Base-by-base conservation (phyloP, 2,888 invertebrate species). In the Heteropelma amictum region DNA sequence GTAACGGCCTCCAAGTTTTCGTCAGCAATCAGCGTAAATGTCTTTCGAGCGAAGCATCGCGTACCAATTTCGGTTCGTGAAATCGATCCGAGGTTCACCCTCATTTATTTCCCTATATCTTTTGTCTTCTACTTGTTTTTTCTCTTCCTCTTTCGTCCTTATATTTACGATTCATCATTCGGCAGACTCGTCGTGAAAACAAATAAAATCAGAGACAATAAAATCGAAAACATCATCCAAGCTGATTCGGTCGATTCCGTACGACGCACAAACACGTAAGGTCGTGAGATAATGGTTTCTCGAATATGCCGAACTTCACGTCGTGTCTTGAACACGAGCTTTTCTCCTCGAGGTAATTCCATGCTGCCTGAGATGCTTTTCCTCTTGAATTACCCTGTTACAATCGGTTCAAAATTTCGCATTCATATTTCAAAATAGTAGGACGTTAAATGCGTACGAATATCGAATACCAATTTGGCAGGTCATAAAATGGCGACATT, bases 401-500 rank as follows among this genome's bases (percentile, higher is more conserved):
- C 45, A 47, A n/a, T n/a, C n/a, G n/a, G n/a, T n/a, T n/a, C n/a
- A n/a, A n/a, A n/a, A n/a, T n/a, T n/a, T n/a, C n/a, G n/a, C n/a
- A n/a, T n/a, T n/a, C 35, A 35, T 21, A 33, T 19, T 23, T 10
- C 26, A 49, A 5, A n/a, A 5, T 38, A 26, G 33, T 38, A 64
- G 28, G 26, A 19, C 38, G 38, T 38, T 58, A 49, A 58, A 68
- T 68, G 17, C 26, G n/a, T 45, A 21, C 33, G 49, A 49, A 58
- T 68, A 68, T 58, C 45, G 49, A 58, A 68, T 68, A 58, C 38
- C 26, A 58, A n/a, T n/a, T n/a, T n/a, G n/a, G n/a, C n/a, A n/a
- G n/a, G n/a, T n/a, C n/a, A n/a, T n/a, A n/a, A n/a, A n/a, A n/a
- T n/a, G n/a, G n/a, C n/a, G n/a, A n/a, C n/a, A n/a, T n/a, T n/a